Evolutionary conservation across 1,140 invertebrate species (phyloP).

Genomic region (Argopecten irradians): DNA sequence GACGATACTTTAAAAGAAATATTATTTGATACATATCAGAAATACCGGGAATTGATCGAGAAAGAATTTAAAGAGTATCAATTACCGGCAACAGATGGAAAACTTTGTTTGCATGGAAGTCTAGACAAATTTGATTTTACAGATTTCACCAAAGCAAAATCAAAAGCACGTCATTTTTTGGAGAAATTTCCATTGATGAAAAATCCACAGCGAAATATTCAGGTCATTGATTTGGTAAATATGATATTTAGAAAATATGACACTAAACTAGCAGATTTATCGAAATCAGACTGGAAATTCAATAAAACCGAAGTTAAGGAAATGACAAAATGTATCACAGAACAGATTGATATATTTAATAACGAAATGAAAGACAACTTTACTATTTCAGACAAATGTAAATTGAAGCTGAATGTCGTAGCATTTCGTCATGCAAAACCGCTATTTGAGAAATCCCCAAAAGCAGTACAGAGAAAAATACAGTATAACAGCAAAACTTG

Average conservation of each 20-base stretch:
- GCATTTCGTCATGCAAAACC: not conserved
- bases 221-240: too few relatives aligned
- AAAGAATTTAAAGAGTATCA: not conserved
- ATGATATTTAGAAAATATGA: slow-evolving; percentile 11
- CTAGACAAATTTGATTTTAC: not conserved
- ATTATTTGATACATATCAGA: too few relatives aligned
- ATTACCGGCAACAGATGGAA: not conserved
- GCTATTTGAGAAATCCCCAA: not conserved
- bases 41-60: not conserved
- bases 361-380: not conserved
- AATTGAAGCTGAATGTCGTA: not conserved
- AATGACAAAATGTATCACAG: not conserved
- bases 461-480: not conserved
- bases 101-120: not conserved
- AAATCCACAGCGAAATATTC: too few relatives aligned
- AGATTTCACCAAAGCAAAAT: not conserved
- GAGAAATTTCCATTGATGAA: too few relatives aligned
- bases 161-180: too few relatives aligned
- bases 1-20: not conserved
- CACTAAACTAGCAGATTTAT: not conserved
- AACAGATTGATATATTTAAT: not conserved
- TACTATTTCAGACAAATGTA: not conserved
- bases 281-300: not conserved
- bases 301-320: not conserved
- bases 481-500: not conserved